Evolutionary conservation across 2,797 vertebrate genomes (phyloP).

Genomic region (Thamnophis elegans): DNA sequence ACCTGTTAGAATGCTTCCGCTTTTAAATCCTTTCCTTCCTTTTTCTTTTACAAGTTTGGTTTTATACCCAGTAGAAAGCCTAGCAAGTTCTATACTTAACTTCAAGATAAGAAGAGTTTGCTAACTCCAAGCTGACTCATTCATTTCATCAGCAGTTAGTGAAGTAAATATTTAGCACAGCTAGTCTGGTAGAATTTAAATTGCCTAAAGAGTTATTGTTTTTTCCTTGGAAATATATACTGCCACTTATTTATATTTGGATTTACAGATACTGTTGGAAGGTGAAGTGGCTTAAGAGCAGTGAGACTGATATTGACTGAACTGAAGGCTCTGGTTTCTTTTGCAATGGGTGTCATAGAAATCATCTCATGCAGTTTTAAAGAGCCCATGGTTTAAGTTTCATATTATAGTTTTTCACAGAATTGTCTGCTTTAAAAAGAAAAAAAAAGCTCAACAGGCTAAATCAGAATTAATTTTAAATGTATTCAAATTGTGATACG

Average conservation of each 20-base stretch:
- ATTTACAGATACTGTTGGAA: background rate
- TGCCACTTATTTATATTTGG: background rate
- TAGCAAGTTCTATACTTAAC: background rate
- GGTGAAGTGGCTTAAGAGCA: background rate
- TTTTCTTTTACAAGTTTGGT: background rate
- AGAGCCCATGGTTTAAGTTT: background rate
- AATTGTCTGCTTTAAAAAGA: background rate
- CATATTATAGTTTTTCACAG: background rate
- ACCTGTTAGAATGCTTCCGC: background rate
- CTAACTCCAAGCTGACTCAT: background rate
- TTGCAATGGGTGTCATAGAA: background rate
- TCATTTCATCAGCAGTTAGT: background rate
- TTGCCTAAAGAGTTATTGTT: background rate
- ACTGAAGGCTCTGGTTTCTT: background rate
- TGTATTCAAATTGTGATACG: background rate
- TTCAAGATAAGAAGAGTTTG: background rate
- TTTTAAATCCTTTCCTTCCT: background rate
- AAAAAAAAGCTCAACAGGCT: background rate
- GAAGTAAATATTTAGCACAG: background rate
- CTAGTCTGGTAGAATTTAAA: background rate
- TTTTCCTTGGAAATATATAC: background rate
- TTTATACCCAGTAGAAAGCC: background rate
- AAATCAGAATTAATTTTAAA: background rate
- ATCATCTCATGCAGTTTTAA: background rate
- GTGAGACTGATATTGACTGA: background rate